phyloP scores from a whole-genome alignment of 2,797 vertebrate genomes.

The Mormyrops attenuatus region DNA sequence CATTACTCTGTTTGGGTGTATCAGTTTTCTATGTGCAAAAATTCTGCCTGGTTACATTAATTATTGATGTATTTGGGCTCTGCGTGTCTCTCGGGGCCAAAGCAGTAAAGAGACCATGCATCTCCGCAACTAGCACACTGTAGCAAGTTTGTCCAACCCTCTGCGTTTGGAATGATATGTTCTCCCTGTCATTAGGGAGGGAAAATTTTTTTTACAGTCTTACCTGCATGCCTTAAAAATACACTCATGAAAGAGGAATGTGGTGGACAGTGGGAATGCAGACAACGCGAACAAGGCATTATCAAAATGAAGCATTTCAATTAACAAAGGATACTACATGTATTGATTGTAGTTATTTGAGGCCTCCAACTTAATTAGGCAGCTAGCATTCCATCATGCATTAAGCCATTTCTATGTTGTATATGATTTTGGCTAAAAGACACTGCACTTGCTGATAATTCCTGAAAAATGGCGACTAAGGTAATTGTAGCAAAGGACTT shows the following conservation, averaged over 20 bases:
- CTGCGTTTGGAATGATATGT: neutral
- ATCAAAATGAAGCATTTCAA: neutral
- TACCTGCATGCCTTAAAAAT: neutral
- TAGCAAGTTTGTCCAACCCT: neutral
- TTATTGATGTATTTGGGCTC: constrained; percentile 10
- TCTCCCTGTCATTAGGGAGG: neutral
- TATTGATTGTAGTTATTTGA: neutral
- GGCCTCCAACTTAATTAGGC: neutral
- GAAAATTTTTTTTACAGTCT: neutral
- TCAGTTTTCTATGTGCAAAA: constrained; percentile 9
- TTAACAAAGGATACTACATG: neutral
- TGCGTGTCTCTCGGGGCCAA: neutral
- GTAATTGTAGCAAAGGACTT: neutral
- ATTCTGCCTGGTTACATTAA: neutral
- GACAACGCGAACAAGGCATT: neutral
- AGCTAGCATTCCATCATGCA: neutral
- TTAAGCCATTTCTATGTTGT: neutral
- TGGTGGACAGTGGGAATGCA: neutral
- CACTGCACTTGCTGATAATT: neutral
- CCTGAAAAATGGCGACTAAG: neutral
- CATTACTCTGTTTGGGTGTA: neutral
- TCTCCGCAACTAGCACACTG: constrained; percentile 9
- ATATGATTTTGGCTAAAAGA: neutral
- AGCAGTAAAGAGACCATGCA: neutral
- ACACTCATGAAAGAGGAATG: neutral